A percentile compares a stretch with the other conserved stretches of the same genome.
Conservation (phyloP, 2,113 vertebrate genomes). For the Corynorhinus townsendii region DNA sequence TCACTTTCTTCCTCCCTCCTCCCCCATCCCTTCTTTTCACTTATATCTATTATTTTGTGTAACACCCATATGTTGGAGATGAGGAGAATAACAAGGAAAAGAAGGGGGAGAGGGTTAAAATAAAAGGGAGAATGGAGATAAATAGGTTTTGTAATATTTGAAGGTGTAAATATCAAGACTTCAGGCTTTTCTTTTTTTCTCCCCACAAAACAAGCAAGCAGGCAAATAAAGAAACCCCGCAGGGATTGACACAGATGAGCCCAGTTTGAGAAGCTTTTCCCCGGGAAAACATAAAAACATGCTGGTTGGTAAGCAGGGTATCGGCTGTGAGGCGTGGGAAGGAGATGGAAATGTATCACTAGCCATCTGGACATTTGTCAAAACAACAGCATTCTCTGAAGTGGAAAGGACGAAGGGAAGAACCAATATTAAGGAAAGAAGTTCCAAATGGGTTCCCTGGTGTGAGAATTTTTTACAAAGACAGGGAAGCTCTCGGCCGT, state of each 20-base stretch:
- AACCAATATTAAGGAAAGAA: background rate
- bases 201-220: background rate
- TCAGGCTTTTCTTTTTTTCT: background rate
- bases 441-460: background rate
- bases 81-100: background rate
- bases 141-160: background rate
- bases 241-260: background rate
- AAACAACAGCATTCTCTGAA: conserved; percentile 32
- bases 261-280: background rate
- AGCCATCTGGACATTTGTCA: conserved; percentile 30
- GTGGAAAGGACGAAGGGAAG: background rate
- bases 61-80: background rate
- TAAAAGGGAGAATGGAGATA: background rate
- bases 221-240: background rate
- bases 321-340: background rate
- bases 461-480: conserved; percentile 24
- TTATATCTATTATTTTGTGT: background rate
- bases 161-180: background rate
- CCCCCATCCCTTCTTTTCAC: background rate
- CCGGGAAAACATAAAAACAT: background rate
- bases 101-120: background rate
- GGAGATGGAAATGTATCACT: background rate
- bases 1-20: background rate
- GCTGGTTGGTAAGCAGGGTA: background rate
- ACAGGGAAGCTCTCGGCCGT: background rate